Conservation (phyloP, 37 sponge, comb jelly and placozoan genomes). For the Trichoplax adhaerens region DNA sequence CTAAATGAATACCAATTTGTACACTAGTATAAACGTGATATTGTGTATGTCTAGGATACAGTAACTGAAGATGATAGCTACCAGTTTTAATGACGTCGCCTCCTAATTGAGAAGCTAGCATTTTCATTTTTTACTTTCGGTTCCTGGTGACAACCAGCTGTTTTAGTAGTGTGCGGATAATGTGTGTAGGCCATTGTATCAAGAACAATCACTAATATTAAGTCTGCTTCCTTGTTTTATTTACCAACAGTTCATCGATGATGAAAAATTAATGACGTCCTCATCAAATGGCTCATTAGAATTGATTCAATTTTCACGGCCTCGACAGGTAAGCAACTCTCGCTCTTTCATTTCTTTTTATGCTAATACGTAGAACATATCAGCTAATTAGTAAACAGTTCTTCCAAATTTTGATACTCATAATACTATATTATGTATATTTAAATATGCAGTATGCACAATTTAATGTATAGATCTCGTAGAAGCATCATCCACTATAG, state of each 20-base stretch:
- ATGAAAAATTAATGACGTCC: constrained; percentile 2
- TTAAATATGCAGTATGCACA: too few relatives aligned
- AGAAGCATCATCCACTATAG: too few relatives aligned
- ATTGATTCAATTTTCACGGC: not conserved
- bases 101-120: not conserved
- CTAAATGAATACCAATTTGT: too few relatives aligned
- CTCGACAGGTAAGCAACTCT: too few relatives aligned
- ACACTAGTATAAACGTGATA: too few relatives aligned
- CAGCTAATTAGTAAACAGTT: too few relatives aligned
- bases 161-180: not conserved
- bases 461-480: too few relatives aligned
- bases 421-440: too few relatives aligned
- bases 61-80: constrained; percentile 12
- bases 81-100: constrained; percentile 15
- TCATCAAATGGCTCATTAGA: constrained; percentile 2
- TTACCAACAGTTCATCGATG: constrained; percentile 7
- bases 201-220: not conserved
- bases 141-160: too few relatives aligned
- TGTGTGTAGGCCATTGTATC: not conserved
- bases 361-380: too few relatives aligned
- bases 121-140: not conserved
- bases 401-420: too few relatives aligned
- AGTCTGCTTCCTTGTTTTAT: not conserved
- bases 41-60: not conserved
- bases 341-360: too few relatives aligned